Evolutionary conservation across 2,888 invertebrate genomes (phyloP).

Genomic region (Euzetes globulus): DNA sequence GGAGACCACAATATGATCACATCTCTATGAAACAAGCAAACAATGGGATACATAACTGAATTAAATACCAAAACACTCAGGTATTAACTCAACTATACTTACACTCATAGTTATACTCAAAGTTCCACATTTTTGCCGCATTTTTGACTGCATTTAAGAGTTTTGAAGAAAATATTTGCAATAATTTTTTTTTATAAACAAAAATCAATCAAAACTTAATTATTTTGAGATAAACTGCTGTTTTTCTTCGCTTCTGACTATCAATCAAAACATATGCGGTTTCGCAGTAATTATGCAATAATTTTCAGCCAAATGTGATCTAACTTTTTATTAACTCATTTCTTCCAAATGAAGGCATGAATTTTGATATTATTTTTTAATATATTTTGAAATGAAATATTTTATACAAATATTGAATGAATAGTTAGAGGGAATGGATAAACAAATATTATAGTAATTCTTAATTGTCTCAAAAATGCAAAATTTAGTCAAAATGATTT

Average conservation of each 20-base stretch:
- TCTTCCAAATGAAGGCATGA: not conserved
- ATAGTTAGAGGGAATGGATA: no score
- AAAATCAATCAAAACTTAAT: not conserved
- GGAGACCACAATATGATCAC: constrained; percentile 54
- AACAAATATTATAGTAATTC: no score
- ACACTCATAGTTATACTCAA: constrained; percentile 13
- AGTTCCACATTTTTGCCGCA: not conserved
- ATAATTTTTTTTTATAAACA: not conserved
- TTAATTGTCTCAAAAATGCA: no score
- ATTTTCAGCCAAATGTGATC: constrained; percentile 1
- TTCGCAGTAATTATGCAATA: constrained; percentile 9
- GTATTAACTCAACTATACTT: not conserved
- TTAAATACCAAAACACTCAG: not conserved
- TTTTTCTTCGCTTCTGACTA: not conserved
- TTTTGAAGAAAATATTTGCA: not conserved
- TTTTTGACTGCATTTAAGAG: not conserved
- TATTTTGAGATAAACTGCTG: not conserved
- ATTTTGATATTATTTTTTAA: no score
- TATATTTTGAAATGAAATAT: no score
- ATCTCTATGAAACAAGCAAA: constrained; percentile 34
- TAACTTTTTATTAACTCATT: not conserved
- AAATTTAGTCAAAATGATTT: no score
- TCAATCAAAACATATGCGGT: constrained; percentile 10
- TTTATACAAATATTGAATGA: no score
- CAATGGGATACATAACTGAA: not conserved